Conservation (phyloP, 2,888 invertebrate genomes). For the Limnephilus lunatus region DNA sequence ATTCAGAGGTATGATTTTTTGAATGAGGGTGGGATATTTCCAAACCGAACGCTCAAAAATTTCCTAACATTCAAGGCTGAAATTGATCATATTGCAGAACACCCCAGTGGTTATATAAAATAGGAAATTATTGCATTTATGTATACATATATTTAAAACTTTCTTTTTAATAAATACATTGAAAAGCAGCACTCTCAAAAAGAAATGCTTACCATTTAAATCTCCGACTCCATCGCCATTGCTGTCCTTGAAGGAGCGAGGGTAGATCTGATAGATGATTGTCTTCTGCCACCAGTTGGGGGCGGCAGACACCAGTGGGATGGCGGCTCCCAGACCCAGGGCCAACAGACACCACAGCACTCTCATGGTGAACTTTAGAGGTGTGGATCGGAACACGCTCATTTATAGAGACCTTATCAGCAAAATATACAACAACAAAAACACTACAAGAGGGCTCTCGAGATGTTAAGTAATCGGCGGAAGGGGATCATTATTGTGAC, state of each 20-base stretch:
- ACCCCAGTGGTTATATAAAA: too few relatives aligned
- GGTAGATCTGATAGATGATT: conserved; percentile 87
- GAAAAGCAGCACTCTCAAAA: not conserved
- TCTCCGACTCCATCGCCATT: conserved; percentile 87
- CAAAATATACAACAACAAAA: not conserved
- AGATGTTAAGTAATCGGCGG: not conserved
- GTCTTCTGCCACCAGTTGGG: conserved; percentile 84
- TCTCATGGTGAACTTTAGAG: conserved; percentile 26
- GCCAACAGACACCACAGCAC: conserved; percentile 22
- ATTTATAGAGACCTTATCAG: not conserved
- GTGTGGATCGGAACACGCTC: not conserved
- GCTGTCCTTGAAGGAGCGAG: conserved; percentile 86
- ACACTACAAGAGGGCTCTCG: not conserved
- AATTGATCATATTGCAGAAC: too few relatives aligned
- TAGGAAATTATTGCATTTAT: too few relatives aligned
- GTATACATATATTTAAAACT: too few relatives aligned
- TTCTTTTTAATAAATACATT: too few relatives aligned
- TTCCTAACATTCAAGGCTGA: too few relatives aligned
- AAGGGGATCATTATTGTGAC: not conserved
- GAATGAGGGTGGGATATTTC: too few relatives aligned
- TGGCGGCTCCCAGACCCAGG: not conserved
- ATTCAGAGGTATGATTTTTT: too few relatives aligned
- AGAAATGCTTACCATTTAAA: conserved; percentile 78
- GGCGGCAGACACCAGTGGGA: not conserved
- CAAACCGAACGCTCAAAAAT: too few relatives aligned